These are phyloP conservation scores for Microtus montanus DNA, from an alignment of 2,113 vertebrate genomes.

Conservation along the genomic window DNA sequence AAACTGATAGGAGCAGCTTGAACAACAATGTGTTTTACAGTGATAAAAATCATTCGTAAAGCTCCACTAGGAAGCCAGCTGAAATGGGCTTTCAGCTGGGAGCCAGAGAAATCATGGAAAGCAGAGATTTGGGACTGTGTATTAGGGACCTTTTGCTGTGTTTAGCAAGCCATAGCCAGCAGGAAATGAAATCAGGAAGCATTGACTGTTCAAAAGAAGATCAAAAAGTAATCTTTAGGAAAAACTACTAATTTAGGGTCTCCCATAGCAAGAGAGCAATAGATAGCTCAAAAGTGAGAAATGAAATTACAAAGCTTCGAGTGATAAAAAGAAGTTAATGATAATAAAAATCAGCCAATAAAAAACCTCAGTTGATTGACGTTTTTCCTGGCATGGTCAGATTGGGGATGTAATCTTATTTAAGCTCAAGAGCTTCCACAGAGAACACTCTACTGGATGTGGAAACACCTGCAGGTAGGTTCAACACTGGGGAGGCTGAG, in stretches of 20 bases:
- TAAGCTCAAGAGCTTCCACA: not conserved
- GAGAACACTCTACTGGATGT: not conserved
- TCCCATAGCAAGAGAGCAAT: not conserved
- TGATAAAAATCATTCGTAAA: slow-evolving; percentile 22
- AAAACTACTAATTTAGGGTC: not conserved
- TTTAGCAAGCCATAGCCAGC: not conserved
- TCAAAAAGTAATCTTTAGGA: not conserved
- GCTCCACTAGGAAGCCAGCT: not conserved
- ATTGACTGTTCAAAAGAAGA: not conserved
- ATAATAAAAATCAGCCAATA: not conserved
- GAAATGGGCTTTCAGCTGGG: not conserved
- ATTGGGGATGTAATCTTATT: not conserved
- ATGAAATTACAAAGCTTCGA: not conserved
- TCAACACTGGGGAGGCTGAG: not conserved
- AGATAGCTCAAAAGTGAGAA: not conserved
- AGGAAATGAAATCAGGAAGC: slow-evolving; percentile 33
- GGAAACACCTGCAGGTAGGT: not conserved
- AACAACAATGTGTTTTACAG: not conserved
- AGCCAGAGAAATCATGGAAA: not conserved
- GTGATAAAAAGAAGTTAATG: not conserved
- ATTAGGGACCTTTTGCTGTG: not conserved
- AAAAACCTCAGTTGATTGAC: not conserved
- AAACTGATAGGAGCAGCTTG: not conserved
- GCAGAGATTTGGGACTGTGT: not conserved
- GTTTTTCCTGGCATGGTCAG: not conserved